Evolutionary conservation across 2,888 invertebrate genomes (phyloP), one percentile per base, ranked within the genome.

Genomic region (Rhopalosiphum nymphaeae): DNA sequence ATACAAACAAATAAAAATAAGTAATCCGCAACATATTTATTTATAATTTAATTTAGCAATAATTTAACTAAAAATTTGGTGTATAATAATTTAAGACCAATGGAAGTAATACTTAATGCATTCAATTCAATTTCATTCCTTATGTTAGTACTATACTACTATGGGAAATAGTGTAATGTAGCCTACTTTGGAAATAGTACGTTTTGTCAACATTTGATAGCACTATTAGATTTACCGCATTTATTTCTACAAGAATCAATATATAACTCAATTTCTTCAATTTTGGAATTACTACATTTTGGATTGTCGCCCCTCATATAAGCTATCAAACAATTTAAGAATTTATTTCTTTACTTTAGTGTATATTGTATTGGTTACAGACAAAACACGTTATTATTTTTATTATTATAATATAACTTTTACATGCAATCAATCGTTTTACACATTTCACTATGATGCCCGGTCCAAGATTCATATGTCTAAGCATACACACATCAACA

Each of bases 71-170:
- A 42, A 86, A 86, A 86, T 86, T 0, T 86, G 4, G 5, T 44
- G 44, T 44, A 44, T 5, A 44, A 44, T 5, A 44, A 86, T 44
- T 44, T 44, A 44, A 25, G 4, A 86, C 2, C 86, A 86, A 86
- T 86, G 86, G 87, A 87, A n/a, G 53, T 87, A 29, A 53, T 29
- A 87, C 49, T 49, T 87, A 49, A 0, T 87, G 53, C 10, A 87
- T 49, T 87, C 21, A 87, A 29, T 87, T 86, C 86, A 86, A 86
- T 46, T 49, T 1, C 26, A 87, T 87, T 49, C 26, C 26, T n/a
- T 87, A 87, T 87, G 29, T 87, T 87, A 29, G 7, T 49, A 87
- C 87, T n/a, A 87, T 87, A 29, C 0, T 49, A 87, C 87, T n/a
- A 87, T n/a, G n/a, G 13, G 49, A 49, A 49, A 29, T 87, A 87